Evolutionary conservation across 1,140 invertebrate species (phyloP), one percentile per base, ranked within the genome.

Genomic region (Calliphora vicina): DNA sequence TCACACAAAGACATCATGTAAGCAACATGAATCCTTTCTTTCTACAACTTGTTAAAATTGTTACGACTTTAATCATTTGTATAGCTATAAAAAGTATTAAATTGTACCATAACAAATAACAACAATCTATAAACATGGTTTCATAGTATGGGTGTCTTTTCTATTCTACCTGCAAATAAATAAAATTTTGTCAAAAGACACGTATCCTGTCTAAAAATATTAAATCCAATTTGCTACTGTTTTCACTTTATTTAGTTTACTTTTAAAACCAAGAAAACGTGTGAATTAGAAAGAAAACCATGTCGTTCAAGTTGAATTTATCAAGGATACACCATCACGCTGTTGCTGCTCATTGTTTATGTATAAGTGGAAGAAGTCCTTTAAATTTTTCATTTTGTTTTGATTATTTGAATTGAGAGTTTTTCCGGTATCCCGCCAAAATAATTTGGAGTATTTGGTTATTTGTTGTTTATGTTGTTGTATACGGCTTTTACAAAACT

Each of bases 381-480:
- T 78, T 20, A 50, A 10, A 42, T 76, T 78, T 43, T 78, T 43
- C 25, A 13, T 76, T 50, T 50, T 50, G 45, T 50, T 50, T 50
- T 50, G 45, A 50, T 50, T 50, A 23, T n/a, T 43, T 78, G 35
- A 25, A 45, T 78, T 43, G 10, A 23, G 10, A 23, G 10, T 78
- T 67, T 76, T 78, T 43, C 27, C 74, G 35, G n/a, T 20, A 78
- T 73, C 72, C 27, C 74, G 74, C 74, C 74, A 78, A 78, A 78
- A 78, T 23, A 20, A 45, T 9, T 2, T n/a, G 29, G 1, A 67
- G 20, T 23, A 13, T 45, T 23, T 43, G 72, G 23, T 20, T 1
- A 1, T 67, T 67, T 67, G 6, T 10, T 23, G n/a, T 3, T 57
- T n/a, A 17, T n/a, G 61, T 20, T 67, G 61, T 78, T 78, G 5